Conservation (phyloP, 2,888 invertebrate genomes). For the Cremastobaeus sp. region DNA sequence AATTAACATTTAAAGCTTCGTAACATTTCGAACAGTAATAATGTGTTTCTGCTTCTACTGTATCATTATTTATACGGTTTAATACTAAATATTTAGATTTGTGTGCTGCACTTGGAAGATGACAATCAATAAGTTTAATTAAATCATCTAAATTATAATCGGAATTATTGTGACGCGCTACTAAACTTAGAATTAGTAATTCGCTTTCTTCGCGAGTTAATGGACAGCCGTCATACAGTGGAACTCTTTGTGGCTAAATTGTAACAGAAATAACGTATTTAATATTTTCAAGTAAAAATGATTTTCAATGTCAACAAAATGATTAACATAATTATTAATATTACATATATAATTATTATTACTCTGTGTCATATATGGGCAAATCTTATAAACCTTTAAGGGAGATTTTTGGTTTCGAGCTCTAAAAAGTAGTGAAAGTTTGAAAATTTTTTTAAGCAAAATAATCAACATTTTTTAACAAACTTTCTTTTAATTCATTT, state of each 20-base stretch:
- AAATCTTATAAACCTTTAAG: no score
- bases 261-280: no score
- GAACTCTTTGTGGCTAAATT: slow-evolving; percentile 3
- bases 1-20: background rate
- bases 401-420: no score
- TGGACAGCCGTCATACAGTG: slow-evolving; percentile 21
- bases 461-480: no score
- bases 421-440: no score
- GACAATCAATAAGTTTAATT: slow-evolving; percentile 20
- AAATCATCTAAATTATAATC: slow-evolving; percentile 18
- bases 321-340: no score
- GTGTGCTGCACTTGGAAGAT: slow-evolving; percentile 15
- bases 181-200: slow-evolving; percentile 17
- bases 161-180: background rate
- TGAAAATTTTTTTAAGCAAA: no score
- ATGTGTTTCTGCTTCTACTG: background rate
- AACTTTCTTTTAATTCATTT: no score
- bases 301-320: no score
- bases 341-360: no score
- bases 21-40: slow-evolving; percentile 11
- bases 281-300: no score
- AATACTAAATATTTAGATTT: slow-evolving; percentile 19
- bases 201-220: slow-evolving; percentile 37
- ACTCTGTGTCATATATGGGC: no score
- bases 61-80: background rate